Evolutionary conservation across 2,888 invertebrate species (phyloP), one percentile per base, ranked within the genome.

Genomic region (Agrotis segetum): DNA sequence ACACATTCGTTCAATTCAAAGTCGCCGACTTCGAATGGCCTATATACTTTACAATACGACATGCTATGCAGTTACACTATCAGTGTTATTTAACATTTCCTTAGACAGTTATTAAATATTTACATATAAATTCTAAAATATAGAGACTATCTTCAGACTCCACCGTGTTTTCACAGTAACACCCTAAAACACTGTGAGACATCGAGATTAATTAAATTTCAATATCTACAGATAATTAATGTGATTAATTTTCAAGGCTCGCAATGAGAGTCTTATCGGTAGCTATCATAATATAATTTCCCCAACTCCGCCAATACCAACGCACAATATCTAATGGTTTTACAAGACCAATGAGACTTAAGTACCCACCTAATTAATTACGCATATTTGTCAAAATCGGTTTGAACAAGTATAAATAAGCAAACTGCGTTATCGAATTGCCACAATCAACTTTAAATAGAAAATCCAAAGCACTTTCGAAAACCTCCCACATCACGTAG

Each of bases 271-370:
- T 46, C 19, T 24, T 29, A 29, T 58, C 40, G 19, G 7, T 44
- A 44, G 19, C 13, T 44, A 55, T 34, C 21, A 59, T 17, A 49
- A 50, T 68, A 77, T 34, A 77, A 34, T 78, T 60, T 70, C 34
- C 49, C 44, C 14, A 61, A 61, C 17, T 46, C 50, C 14, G 24
- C 24, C 13, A 14, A 61, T 71, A 46, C 6, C 29, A 40, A n/a
- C 55, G 29, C 29, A 69, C 44, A 24, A 55, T 70, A 55, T 56
- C 44, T 19, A 19, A 46, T 60, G n/a, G 19, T 44, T 46, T 40
- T 50, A 56, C 14, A 56, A 59, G 34, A 47, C 24, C 46, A 24
- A 40, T 2, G 14, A 44, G 7, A 40, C 17, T 29, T 29, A 59
- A 17, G n/a, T 59, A 74, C 29, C 9, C 9, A 49, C 11, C 17